Conservation (phyloP, 2,113 vertebrate species). For the Campylorhamphus procurvoides region DNA sequence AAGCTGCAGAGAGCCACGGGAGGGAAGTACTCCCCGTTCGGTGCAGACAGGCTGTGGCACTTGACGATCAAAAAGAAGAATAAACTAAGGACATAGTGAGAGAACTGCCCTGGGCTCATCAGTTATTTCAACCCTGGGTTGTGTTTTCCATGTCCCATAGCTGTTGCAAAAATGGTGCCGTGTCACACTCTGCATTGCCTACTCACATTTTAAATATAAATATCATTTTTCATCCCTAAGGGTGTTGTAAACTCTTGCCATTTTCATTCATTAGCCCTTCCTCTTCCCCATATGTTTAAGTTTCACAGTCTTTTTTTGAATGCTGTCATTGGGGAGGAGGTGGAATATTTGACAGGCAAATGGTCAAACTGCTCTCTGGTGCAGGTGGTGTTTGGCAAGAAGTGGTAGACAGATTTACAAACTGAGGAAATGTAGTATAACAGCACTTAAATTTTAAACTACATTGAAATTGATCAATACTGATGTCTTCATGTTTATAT, state of each 20-base stretch:
- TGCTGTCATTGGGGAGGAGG: neutral
- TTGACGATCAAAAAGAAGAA: neutral
- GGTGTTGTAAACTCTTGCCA: neutral
- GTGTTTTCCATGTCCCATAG: neutral
- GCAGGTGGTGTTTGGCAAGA: neutral
- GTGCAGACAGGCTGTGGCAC: neutral
- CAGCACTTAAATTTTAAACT: neutral
- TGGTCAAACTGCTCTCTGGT: neutral
- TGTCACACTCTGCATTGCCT: neutral
- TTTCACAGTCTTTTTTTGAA: neutral
- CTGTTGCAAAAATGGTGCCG: neutral
- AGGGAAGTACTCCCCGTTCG: neutral
- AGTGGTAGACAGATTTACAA: neutral
- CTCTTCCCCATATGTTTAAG: neutral
- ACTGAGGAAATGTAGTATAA: neutral
- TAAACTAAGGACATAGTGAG: neutral
- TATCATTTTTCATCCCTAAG: neutral
- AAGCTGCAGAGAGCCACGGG: neutral
- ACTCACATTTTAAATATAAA: neutral
- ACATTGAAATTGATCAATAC: neutral
- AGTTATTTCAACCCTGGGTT: neutral
- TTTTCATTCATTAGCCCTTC: neutral
- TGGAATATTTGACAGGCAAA: neutral
- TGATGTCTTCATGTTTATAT: neutral
- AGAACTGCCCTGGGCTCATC: neutral